These are phyloP conservation scores for Prolemur simus DNA, from an alignment of 2,113 vertebrate genomes.

Conservation along the genomic window DNA sequence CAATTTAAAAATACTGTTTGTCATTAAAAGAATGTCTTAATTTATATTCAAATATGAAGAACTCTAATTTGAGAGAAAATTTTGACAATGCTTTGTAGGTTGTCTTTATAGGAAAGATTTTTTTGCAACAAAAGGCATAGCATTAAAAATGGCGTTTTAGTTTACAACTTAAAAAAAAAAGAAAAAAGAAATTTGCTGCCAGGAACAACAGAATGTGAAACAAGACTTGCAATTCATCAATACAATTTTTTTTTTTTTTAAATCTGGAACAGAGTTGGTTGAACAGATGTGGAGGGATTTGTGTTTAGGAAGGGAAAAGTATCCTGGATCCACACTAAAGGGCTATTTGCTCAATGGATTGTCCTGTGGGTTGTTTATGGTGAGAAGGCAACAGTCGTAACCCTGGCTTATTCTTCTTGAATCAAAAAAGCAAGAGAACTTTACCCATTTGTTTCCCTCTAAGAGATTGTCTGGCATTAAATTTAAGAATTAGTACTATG, in stretches of 20 bases:
- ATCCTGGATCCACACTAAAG: conserved; percentile 69
- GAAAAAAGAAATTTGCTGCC: conserved; percentile 71
- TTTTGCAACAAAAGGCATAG: conserved; percentile 45
- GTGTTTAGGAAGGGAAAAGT: conserved; percentile 54
- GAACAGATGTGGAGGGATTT: conserved; percentile 81
- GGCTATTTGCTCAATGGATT: not conserved
- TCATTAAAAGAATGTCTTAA: not conserved
- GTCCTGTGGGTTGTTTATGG: not conserved
- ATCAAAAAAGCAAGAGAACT: conserved; percentile 39
- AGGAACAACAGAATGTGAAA: conserved; percentile 81
- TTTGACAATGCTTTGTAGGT: not conserved
- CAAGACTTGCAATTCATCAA: conserved; percentile 77
- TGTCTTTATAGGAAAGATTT: not conserved
- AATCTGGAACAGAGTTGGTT: conserved; percentile 55
- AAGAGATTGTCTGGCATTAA: conserved; percentile 22
- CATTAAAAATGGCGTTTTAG: conserved; percentile 39
- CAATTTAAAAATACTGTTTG: not conserved
- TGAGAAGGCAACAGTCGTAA: not conserved
- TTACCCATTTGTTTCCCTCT: not conserved
- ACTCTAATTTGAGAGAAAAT: not conserved
- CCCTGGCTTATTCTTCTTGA: conserved; percentile 7
- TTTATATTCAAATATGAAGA: conserved; percentile 5
- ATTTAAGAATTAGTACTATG: conserved; percentile 36
- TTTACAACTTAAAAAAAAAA: not conserved
- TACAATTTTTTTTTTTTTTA: conserved; percentile 57